Conservation (phyloP, 2,888 invertebrate genomes). For the Nysson spinosus region DNA sequence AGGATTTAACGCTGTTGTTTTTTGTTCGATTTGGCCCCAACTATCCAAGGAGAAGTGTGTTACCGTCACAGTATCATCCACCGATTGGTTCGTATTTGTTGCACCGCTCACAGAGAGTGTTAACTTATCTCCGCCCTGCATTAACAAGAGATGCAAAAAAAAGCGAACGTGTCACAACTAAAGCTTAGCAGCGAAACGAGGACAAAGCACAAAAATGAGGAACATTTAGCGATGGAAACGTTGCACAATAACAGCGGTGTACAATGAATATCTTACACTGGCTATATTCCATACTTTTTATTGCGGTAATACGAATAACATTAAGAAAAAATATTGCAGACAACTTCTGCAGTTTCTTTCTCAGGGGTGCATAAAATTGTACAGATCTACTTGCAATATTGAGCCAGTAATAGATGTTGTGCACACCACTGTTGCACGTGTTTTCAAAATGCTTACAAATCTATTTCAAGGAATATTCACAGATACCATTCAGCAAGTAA, state of each 20-base stretch:
- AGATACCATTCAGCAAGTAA: too few relatives aligned
- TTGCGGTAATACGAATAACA: too few relatives aligned
- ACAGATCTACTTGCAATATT: too few relatives aligned
- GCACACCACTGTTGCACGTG: too few relatives aligned
- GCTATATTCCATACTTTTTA: background rate
- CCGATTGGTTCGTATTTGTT: conserved; percentile 59
- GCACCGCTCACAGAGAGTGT: conserved; percentile 82
- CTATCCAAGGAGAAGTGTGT: conserved; percentile 80
- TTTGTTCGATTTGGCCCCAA: conserved; percentile 79
- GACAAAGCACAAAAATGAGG: conserved; percentile 21
- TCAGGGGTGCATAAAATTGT: too few relatives aligned
- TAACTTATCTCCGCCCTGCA: conserved; percentile 84
- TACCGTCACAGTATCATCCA: conserved; percentile 80
- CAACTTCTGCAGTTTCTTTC: too few relatives aligned
- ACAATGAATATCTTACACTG: too few relatives aligned
- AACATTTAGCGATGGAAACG: background rate
- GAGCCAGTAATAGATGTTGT: too few relatives aligned
- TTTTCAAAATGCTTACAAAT: too few relatives aligned
- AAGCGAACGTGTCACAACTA: conserved; percentile 60
- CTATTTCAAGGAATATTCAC: too few relatives aligned
- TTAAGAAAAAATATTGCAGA: too few relatives aligned
- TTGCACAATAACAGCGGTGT: too few relatives aligned
- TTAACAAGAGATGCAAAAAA: conserved; percentile 59
- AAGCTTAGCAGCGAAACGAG: conserved; percentile 51
- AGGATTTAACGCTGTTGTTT: conserved; percentile 71